Percentiles rank a stretch among this genome's conserved stretches.
Evolutionary conservation across 2,888 invertebrate species (phyloP).

Genomic region (Cabera pusaria): DNA sequence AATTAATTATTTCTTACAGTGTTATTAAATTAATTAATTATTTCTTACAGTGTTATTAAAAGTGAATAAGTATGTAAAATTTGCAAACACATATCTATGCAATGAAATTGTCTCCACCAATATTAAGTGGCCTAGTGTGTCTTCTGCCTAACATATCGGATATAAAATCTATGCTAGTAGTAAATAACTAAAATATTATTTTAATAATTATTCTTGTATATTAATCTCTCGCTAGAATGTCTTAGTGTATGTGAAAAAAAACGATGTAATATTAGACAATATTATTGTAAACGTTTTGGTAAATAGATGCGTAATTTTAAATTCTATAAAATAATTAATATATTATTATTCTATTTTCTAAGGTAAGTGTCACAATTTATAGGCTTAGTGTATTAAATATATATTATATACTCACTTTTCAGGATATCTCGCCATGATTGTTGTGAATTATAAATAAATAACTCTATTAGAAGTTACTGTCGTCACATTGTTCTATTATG

Average conservation of each 20-base stretch:
- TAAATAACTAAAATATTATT: constrained; percentile 53
- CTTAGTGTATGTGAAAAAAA: constrained; percentile 46
- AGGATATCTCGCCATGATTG: constrained; percentile 8
- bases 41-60: no score
- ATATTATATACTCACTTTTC: constrained; percentile 9
- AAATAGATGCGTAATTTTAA: constrained; percentile 40
- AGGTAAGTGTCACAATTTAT: constrained; percentile 15
- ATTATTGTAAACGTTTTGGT: constrained; percentile 53
- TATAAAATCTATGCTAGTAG: constrained; percentile 64
- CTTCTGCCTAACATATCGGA: constrained; percentile 77
- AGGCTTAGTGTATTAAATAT: constrained; percentile 6
- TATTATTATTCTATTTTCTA: constrained; percentile 6
- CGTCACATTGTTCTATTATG: constrained; percentile 4
- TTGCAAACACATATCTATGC: constrained; percentile 32
- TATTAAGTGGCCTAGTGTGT: constrained; percentile 66
- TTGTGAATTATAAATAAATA: constrained; percentile 8
- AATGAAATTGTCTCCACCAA: constrained; percentile 37
- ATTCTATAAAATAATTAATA: constrained; percentile 15
- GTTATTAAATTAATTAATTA: no score
- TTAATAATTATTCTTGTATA: constrained; percentile 48
- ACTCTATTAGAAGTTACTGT: not conserved
- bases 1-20: no score
- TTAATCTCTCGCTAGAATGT: constrained; percentile 61
- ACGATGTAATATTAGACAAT: constrained; percentile 76
- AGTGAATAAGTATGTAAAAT: no score